These are phyloP conservation scores for Bostrychus sinensis DNA, from an alignment of 2,113 vertebrate genomes.

Conservation along the genomic window DNA sequence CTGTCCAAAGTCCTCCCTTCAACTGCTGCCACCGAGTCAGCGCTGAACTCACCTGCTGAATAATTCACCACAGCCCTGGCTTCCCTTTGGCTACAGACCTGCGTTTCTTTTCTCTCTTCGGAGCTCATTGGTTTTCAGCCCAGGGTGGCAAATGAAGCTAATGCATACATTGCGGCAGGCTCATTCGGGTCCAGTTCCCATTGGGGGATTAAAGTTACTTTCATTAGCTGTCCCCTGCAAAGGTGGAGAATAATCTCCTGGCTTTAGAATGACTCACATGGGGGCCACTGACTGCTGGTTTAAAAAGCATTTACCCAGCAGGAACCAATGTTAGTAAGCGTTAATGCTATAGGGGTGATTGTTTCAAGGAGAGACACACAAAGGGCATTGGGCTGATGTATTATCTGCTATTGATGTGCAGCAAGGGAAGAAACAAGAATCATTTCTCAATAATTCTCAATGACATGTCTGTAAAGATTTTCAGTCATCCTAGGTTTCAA, in stretches of 20 bases:
- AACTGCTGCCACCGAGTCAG: constrained; percentile 39
- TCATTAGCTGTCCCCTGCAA: constrained; percentile 16
- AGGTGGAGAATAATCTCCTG: constrained; percentile 13
- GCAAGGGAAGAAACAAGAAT: too few species aligned
- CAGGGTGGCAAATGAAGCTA: constrained; percentile 42
- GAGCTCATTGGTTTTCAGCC: constrained; percentile 42
- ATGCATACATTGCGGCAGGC: constrained; percentile 22
- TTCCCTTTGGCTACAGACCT: constrained; percentile 31
- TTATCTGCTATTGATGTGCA: constrained; percentile 1
- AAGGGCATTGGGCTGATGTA: neutral
- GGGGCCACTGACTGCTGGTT: neutral
- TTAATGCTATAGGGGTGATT: constrained; percentile 9
- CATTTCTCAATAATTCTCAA: too few species aligned
- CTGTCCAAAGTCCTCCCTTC: constrained; percentile 42
- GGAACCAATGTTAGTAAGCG: neutral
- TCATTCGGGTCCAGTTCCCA: constrained; percentile 19
- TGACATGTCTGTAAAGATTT: too few species aligned
- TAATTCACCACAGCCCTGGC: constrained; percentile 53
- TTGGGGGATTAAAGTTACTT: constrained; percentile 29
- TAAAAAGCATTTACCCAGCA: constrained; percentile 5
- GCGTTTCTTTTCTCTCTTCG: constrained; percentile 24
- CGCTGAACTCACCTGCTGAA: constrained; percentile 43
- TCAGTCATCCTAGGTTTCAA: too few species aligned
- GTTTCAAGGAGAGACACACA: neutral
- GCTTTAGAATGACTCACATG: constrained; percentile 18